phyloP scores from a whole-genome alignment of 2,888 invertebrate species.

The Malacosoma neustria region DNA sequence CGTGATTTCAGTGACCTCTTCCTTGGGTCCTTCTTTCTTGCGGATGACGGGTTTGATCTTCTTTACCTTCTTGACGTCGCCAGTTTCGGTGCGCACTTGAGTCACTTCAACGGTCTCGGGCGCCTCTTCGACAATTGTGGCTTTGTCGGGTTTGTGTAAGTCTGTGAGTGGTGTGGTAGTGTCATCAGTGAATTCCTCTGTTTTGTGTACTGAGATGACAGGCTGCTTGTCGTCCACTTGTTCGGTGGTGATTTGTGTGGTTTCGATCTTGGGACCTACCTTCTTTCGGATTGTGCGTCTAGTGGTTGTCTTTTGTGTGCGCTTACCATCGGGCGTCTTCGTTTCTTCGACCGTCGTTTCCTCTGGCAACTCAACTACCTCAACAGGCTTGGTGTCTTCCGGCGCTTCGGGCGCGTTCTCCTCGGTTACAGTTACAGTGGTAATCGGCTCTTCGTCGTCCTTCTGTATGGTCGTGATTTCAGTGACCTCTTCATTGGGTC shows the following conservation, averaged over 20 bases:
- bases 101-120: constrained; percentile 10
- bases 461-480: too few species aligned
- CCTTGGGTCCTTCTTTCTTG: constrained; percentile 12
- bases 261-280: constrained; percentile 16
- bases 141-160: neutral
- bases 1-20: too few species aligned
- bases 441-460: too few species aligned
- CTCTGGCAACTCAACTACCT: too few species aligned
- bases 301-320: constrained; percentile 8
- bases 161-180: constrained; percentile 21
- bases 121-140: too few species aligned
- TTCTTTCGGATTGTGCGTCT: constrained; percentile 21
- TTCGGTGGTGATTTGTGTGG: constrained; percentile 18
- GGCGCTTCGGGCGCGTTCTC: too few species aligned
- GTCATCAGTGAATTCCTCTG: constrained; percentile 19
- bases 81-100: too few species aligned
- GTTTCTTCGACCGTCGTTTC: too few species aligned
- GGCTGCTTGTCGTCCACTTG: constrained; percentile 28
- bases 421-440: too few species aligned
- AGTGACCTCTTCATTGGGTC: too few species aligned
- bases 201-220: constrained; percentile 9
- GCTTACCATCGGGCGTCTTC: constrained; percentile 16
- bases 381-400: too few species aligned
- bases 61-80: constrained; percentile 7
- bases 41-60: constrained; percentile 18